Base-by-base conservation (phyloP, 1,140 invertebrate genomes). In the Anastrepha ludens region DNA sequence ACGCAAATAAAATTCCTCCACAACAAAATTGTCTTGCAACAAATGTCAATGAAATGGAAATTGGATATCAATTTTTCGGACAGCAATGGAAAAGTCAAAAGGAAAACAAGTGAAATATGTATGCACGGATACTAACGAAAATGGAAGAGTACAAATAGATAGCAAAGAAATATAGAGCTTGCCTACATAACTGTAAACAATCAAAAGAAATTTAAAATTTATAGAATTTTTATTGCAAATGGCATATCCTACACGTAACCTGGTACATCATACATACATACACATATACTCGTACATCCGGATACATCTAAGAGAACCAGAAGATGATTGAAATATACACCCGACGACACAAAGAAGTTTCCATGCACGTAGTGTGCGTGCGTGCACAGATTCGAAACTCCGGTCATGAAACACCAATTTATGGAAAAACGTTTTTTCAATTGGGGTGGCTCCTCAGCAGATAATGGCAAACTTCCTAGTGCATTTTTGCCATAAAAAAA, bases 21-120 rank as follows among this genome's bases (percentile, higher is more conserved):
- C 47, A 81, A 81, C 47, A 50, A 55, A 50, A 81, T 41, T 81
- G n/a, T 74, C 44, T 74, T 74, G 70, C 70, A 74, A 47, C 29
- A 74, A 74, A 74, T 74, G 70, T 81, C 74, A 81, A 81, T 81
- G 47, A 81, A 81, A 55, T 55, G n/a, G 74, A 81, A 81, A 81
- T 81, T 58, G 74, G 47, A 81, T 81, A 81, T 81, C 74, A 81
- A 81, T 81, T 81, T 67, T 81, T 50, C 17, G 74, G 74, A 81
- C 74, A 81, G 74, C 6, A 55, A 55, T 7, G 47, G 55, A 81
- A 81, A 81, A 81, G 74, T 81, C 74, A 20, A n/a, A 74, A 74
- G 47, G 17, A 74, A 74, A 81, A 20, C 74, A 81, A 81, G 15
- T 81, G 8, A 41, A 50, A 81, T 29, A 29, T 29, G 29, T 29